Evolutionary conservation across 53 echinoderm and acorn worm species (phyloP).

Genomic region (Temnopleurus reevesii): DNA sequence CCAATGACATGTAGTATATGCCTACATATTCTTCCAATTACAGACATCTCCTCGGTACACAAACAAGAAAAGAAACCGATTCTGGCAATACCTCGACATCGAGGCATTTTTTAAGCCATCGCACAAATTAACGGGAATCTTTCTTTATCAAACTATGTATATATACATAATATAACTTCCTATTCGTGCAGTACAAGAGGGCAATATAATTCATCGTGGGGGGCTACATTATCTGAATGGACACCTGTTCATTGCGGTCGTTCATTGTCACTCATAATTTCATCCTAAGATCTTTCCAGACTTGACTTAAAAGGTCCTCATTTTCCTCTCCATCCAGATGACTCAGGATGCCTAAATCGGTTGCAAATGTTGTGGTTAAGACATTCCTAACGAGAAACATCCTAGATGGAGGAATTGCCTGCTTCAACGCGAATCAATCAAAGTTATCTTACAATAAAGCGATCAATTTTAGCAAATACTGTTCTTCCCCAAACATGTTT

Average conservation of each 20-base stretch:
- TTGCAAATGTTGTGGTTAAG: neutral
- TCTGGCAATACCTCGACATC: too few species aligned
- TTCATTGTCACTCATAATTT: slow-evolving; percentile 34
- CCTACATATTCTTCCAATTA: too few species aligned
- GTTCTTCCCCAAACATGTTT: too few species aligned
- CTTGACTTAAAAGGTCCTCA: neutral
- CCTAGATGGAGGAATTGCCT: neutral
- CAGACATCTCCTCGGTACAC: too few species aligned
- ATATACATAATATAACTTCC: neutral
- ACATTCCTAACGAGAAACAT: slow-evolving; percentile 12
- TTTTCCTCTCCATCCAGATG: neutral
- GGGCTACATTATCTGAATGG: neutral
- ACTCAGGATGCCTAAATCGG: neutral
- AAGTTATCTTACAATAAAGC: too few species aligned
- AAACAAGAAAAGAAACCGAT: too few species aligned
- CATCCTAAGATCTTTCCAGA: neutral
- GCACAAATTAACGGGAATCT: neutral
- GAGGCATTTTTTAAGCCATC: too few species aligned
- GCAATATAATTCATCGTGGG: neutral
- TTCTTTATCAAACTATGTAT: too few species aligned
- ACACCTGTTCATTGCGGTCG: slow-evolving; percentile 37
- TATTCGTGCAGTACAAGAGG: neutral
- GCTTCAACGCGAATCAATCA: too few species aligned
- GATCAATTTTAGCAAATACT: too few species aligned
- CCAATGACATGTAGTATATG: too few species aligned